Evolutionary conservation across 2,113 vertebrate species (phyloP).

Genomic region (Paratilapia polleni): DNA sequence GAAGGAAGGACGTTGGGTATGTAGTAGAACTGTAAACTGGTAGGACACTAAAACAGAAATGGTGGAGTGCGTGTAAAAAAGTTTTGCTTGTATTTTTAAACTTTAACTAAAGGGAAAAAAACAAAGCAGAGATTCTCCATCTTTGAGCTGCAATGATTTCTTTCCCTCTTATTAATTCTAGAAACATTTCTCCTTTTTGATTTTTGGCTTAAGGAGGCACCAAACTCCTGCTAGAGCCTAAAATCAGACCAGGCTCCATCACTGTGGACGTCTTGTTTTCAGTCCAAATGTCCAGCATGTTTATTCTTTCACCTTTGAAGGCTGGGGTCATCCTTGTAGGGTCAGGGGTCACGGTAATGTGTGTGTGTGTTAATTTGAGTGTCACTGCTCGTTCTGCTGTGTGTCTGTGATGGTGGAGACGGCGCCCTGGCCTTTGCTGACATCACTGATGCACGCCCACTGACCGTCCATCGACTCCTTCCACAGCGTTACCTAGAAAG

Average conservation of each 20-base stretch:
- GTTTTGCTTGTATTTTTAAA: not conserved
- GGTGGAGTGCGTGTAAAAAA: not conserved
- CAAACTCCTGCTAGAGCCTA: not conserved
- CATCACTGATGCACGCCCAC: constrained; percentile 97
- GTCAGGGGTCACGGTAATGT: not conserved
- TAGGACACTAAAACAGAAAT: not conserved
- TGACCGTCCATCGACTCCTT: constrained; percentile 95
- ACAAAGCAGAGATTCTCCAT: not conserved
- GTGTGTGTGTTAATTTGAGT: not conserved
- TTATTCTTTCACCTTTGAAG: not conserved
- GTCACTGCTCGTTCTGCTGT: constrained; percentile 95
- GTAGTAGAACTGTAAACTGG: not conserved
- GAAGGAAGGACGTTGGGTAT: not conserved
- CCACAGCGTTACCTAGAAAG: constrained; percentile 92
- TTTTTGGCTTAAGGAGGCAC: not conserved
- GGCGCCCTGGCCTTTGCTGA: constrained; percentile 95
- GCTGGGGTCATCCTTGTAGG: not conserved
- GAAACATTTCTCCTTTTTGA: not conserved
- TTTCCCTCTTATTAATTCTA: not conserved
- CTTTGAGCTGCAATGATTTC: not conserved
- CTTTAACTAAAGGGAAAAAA: not conserved
- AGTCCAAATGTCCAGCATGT: constrained; percentile 10
- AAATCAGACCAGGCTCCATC: not conserved
- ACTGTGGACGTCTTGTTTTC: not conserved
- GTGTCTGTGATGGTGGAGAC: constrained; percentile 88